A percentile compares a stretch with the other conserved stretches of the same genome.
Conservation (phyloP, 2,888 invertebrate species). For the Acrobasis consociella region DNA sequence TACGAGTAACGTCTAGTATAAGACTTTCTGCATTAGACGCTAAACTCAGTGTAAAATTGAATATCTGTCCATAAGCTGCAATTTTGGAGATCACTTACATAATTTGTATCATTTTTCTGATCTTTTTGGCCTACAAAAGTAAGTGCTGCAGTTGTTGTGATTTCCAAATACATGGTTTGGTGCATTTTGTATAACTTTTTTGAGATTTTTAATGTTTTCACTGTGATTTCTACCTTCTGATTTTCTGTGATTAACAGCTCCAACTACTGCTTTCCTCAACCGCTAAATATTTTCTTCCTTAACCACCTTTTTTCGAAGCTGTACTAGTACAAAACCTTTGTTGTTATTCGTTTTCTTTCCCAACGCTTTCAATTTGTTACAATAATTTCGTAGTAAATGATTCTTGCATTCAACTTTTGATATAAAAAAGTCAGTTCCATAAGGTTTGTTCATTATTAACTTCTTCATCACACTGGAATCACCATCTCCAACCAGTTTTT, state of each 20-base stretch:
- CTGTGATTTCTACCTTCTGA: conserved; percentile 1
- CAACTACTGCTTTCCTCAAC: conserved; percentile 9
- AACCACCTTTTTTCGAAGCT: conserved; percentile 19
- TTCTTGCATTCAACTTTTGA: conserved; percentile 23
- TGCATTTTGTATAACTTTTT: conserved; percentile 4
- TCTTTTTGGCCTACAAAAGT: too few relatives aligned
- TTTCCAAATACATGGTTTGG: conserved; percentile 10
- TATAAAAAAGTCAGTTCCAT: conserved; percentile 10
- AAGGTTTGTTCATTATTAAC: conserved; percentile 15
- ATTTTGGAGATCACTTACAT: too few relatives aligned
- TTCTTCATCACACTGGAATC: conserved; percentile 24
- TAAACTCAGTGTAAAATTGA: too few relatives aligned
- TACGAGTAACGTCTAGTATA: background rate
- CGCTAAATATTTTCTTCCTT: background rate
- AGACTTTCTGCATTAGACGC: too few relatives aligned
- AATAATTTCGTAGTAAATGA: conserved; percentile 25
- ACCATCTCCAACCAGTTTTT: conserved; percentile 21
- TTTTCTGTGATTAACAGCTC: conserved; percentile 6
- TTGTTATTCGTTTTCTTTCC: conserved; percentile 23
- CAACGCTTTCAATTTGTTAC: conserved; percentile 23
- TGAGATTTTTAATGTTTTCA: conserved; percentile 10
- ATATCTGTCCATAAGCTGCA: too few relatives aligned
- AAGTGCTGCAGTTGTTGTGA: background rate
- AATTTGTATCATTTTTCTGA: background rate
- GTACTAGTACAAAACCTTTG: conserved; percentile 20